A percentile compares a stretch with the other conserved stretches of the same genome.
These are phyloP conservation scores for Cetoscarus ocellatus DNA, from an alignment of 2,797 vertebrate species.

Conservation along the genomic window DNA sequence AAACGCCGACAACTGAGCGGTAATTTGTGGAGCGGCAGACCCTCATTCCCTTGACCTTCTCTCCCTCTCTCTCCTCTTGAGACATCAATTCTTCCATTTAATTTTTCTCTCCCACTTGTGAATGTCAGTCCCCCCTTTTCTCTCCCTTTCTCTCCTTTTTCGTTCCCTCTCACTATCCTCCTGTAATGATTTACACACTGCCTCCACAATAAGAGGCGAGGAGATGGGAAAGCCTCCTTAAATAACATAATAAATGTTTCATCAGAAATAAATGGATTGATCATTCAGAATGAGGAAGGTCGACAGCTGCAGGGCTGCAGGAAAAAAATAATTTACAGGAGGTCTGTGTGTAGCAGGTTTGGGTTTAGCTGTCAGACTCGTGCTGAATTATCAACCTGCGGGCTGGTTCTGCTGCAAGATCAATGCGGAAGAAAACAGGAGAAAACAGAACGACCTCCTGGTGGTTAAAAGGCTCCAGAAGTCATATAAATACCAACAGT, in stretches of 20 bases:
- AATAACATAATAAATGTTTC: slow-evolving; percentile 75
- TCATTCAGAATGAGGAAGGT: slow-evolving; percentile 49
- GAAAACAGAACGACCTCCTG: no score
- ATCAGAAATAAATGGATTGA: slow-evolving; percentile 68
- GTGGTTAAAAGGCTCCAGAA: no score
- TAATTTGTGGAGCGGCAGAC: slow-evolving; percentile 71
- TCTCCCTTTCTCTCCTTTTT: slow-evolving; percentile 24
- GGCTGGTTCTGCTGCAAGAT: slow-evolving; percentile 46
- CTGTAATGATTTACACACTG: slow-evolving; percentile 64
- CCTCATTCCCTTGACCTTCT: slow-evolving; percentile 74
- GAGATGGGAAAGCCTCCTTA: slow-evolving; percentile 20
- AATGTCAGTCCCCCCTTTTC: slow-evolving; percentile 60
- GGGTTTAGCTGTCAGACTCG: slow-evolving; percentile 56
- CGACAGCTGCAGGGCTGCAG: slow-evolving; percentile 59
- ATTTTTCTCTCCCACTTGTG: slow-evolving; percentile 53
- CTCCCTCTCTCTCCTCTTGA: slow-evolving; percentile 48
- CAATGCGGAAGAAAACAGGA: slow-evolving; percentile 14
- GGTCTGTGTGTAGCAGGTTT: slow-evolving; percentile 27
- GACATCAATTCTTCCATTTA: slow-evolving; percentile 67
- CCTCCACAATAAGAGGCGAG: slow-evolving; percentile 36
- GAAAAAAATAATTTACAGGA: slow-evolving; percentile 34
- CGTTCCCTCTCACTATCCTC: slow-evolving; percentile 21
- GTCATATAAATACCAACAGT: no score
- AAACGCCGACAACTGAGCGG: slow-evolving; percentile 63
- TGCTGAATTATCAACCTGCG: slow-evolving; percentile 45